These are phyloP conservation scores for Phasia obesa DNA, from an alignment of 2,888 invertebrate genomes.

Conservation along the genomic window DNA sequence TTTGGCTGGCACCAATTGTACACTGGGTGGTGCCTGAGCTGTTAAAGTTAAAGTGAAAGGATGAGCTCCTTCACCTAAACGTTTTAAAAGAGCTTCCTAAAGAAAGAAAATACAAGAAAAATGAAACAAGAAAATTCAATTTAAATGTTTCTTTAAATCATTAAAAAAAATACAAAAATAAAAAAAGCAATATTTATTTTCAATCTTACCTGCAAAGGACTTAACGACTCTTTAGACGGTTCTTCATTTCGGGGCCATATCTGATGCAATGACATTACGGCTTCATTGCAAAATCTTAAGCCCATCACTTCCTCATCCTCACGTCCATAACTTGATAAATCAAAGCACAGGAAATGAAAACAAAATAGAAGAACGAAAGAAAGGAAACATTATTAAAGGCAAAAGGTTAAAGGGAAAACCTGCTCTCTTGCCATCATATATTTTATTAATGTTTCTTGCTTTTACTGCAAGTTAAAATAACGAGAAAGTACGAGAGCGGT, in stretches of 20 bases:
- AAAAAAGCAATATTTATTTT: neutral
- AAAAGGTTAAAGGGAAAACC: constrained; percentile 41
- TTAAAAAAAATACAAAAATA: neutral
- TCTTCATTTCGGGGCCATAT: constrained; percentile 89
- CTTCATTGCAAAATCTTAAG: constrained; percentile 98
- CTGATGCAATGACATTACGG: constrained; percentile 95
- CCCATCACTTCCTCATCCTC: constrained; percentile 99
- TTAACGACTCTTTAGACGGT: constrained; percentile 84
- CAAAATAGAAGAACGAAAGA: constrained; percentile 24
- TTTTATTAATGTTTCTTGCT: no score
- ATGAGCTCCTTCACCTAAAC: constrained; percentile 90
- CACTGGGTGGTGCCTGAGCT: constrained; percentile 94
- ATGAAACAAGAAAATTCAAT: constrained; percentile 72
- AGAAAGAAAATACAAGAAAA: constrained; percentile 79
- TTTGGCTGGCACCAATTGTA: constrained; percentile 94
- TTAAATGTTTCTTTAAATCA: constrained; percentile 15
- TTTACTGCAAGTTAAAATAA: no score
- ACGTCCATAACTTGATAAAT: constrained; percentile 89
- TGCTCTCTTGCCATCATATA: no score
- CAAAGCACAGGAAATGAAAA: neutral
- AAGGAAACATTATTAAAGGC: constrained; percentile 41
- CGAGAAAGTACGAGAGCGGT: no score
- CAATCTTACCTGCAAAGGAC: constrained; percentile 88
- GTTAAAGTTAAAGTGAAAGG: constrained; percentile 92
- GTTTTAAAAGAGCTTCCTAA: constrained; percentile 90